Conservation (phyloP, 2,797 vertebrate genomes). For the Hapalemur alaotrensis region DNA sequence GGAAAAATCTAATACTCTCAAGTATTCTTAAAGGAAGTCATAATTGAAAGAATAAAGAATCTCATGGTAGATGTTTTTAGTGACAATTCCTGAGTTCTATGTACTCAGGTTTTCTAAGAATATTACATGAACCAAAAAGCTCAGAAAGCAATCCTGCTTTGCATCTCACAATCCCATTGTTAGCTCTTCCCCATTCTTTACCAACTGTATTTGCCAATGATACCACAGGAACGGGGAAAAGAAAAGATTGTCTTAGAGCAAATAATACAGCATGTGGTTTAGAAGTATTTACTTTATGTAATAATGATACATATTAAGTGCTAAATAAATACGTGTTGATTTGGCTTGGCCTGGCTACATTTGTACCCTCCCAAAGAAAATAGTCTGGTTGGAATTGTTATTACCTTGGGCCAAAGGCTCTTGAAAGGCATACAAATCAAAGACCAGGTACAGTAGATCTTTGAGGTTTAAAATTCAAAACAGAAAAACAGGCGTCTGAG, state of each 20-base stretch:
- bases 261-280: conserved; percentile 31
- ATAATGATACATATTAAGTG: conserved; percentile 45
- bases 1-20: background rate
- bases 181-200: background rate
- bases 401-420: background rate
- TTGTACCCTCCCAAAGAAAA: conserved; percentile 25
- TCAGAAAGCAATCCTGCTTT: background rate
- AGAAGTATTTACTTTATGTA: conserved; percentile 49
- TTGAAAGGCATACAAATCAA: background rate
- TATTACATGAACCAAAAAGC: background rate
- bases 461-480: background rate
- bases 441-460: background rate
- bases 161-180: background rate
- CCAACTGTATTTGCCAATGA: conserved; percentile 11
- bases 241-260: conserved; percentile 26
- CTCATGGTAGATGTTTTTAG: background rate
- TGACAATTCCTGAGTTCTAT: background rate
- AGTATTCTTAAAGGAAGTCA: background rate
- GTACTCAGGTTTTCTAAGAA: conserved; percentile 46
- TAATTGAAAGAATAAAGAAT: background rate
- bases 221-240: background rate
- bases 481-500: background rate
- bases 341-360: conserved; percentile 27
- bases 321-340: conserved; percentile 56
- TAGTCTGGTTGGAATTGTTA: background rate